phyloP scores from a whole-genome alignment of 2,888 invertebrate genomes.

The Rhodophaea formosa region DNA sequence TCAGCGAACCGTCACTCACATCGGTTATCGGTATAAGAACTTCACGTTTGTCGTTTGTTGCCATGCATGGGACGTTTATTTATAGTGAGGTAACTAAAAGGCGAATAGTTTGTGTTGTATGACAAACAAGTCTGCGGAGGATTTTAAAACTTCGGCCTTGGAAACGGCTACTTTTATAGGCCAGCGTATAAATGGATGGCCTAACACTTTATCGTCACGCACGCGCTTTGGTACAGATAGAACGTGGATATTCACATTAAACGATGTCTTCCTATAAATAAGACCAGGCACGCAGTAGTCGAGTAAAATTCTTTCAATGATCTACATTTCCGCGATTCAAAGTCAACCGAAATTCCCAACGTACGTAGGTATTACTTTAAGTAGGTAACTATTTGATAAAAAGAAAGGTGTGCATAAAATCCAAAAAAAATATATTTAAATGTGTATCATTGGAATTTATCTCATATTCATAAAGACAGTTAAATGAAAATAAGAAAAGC shows the following conservation, averaged over 20 bases:
- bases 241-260: neutral
- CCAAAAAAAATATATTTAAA: no score
- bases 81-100: neutral
- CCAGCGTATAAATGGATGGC: neutral
- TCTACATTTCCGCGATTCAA: neutral
- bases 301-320: neutral
- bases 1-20: neutral
- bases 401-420: no score
- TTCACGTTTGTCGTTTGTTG: neutral
- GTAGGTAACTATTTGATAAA: no score
- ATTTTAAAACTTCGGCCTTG: conserved; percentile 4
- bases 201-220: neutral
- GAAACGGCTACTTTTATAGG: neutral
- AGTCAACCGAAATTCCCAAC: no score
- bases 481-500: no score
- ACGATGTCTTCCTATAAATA: conserved; percentile 2
- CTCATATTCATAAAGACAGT: no score
- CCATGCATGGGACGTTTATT: neutral
- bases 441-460: no score
- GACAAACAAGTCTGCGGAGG: neutral
- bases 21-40: neutral
- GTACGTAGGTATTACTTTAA: no score
- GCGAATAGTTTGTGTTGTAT: neutral
- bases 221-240: neutral
- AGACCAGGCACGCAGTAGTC: neutral